These are phyloP conservation scores for Folsomia manolachei DNA, from an alignment of 2,888 invertebrate species.

Conservation along the genomic window DNA sequence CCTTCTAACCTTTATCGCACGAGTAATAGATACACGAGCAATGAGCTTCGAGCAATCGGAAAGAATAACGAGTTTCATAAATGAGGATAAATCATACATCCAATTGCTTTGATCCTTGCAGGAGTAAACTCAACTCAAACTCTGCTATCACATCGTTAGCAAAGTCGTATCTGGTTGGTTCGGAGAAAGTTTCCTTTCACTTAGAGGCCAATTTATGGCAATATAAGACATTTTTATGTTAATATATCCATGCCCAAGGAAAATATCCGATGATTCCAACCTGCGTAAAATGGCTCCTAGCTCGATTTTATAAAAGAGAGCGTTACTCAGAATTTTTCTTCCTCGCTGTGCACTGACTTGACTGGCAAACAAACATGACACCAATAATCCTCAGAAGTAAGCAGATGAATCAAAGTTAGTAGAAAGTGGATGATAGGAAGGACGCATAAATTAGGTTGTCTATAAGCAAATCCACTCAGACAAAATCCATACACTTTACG, in stretches of 20 bases:
- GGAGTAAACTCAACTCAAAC: no score
- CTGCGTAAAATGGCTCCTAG: neutral
- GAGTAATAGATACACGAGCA: no score
- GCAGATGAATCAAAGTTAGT: neutral
- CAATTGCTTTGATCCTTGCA: no score
- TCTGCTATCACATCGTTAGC: neutral
- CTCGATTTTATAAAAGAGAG: neutral
- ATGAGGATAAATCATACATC: no score
- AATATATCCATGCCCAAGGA: neutral
- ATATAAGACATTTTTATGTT: conserved; percentile 1
- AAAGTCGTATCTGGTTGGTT: neutral
- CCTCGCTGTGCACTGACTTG: no score
- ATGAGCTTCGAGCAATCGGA: no score
- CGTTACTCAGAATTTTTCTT: neutral
- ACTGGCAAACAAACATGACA: conserved; percentile 6
- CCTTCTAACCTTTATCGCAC: no score
- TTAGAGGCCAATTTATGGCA: neutral
- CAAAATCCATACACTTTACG: no score
- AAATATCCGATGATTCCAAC: neutral
- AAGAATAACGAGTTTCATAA: no score
- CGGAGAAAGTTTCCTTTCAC: neutral
- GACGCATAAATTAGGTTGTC: neutral
- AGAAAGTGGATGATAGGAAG: neutral
- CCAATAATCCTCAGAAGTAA: neutral
- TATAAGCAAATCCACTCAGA: neutral